Conservation (phyloP, 1,140 invertebrate genomes). For the Diorhabda elongata region DNA sequence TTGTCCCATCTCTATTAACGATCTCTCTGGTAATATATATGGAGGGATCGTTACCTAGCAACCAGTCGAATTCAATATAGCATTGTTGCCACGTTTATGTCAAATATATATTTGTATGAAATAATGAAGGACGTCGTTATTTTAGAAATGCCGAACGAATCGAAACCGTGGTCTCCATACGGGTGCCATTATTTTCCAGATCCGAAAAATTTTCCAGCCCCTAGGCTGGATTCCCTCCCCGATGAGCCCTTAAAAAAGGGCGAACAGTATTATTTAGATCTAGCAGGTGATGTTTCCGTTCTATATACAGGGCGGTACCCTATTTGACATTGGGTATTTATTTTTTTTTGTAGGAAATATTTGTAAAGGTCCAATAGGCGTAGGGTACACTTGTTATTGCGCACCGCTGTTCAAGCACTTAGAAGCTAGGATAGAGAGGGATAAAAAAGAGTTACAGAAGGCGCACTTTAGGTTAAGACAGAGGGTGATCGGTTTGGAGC, state of each 20-base stretch:
- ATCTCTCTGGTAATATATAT: no score
- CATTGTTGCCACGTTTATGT: no score
- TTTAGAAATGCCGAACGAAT: constrained; percentile 7
- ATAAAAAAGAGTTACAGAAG: constrained; percentile 79
- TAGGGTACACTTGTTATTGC: constrained; percentile 74
- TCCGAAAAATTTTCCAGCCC: constrained; percentile 75
- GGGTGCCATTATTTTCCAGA: constrained; percentile 86
- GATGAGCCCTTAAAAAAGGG: constrained; percentile 80
- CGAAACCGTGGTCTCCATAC: constrained; percentile 77
- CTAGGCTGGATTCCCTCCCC: constrained; percentile 78
- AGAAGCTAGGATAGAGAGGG: constrained; percentile 78
- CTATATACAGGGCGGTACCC: neutral
- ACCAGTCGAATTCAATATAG: no score
- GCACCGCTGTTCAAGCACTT: constrained; percentile 81
- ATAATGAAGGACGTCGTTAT: no score
- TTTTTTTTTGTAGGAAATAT: constrained; percentile 60
- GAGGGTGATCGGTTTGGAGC: constrained; percentile 73
- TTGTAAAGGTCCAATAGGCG: constrained; percentile 87
- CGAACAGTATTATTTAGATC: constrained; percentile 90
- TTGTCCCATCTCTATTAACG: no score
- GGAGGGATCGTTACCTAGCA: no score
- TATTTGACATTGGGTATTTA: neutral
- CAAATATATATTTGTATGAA: no score
- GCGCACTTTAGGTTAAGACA: constrained; percentile 76
- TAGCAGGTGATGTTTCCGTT: constrained; percentile 62